Conservation (phyloP, 1,140 invertebrate genomes). For the Orchesella cincta region DNA sequence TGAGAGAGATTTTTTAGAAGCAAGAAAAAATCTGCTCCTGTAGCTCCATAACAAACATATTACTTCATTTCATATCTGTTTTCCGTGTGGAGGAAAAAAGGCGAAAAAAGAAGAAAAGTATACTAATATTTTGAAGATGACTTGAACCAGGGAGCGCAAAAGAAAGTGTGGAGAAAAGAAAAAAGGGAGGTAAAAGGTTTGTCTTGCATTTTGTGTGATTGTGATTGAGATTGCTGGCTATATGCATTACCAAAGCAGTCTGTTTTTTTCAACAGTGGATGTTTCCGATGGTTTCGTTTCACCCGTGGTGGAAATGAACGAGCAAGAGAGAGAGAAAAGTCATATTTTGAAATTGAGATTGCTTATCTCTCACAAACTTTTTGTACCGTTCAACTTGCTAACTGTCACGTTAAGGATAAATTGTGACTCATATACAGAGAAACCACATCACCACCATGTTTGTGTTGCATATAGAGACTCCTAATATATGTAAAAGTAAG, state of each 20-base stretch:
- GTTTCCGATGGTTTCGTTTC: too few relatives aligned
- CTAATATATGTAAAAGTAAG: slow-evolving; percentile 24
- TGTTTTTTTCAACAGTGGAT: too few relatives aligned
- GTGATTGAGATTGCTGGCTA: too few relatives aligned
- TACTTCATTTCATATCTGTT: slow-evolving; percentile 8
- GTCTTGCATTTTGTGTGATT: too few relatives aligned
- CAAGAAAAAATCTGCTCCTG: slow-evolving; percentile 14
- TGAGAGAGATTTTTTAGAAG: background rate
- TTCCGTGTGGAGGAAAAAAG: background rate
- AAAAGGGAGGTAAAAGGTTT: too few relatives aligned
- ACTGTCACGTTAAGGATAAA: slow-evolving; percentile 52
- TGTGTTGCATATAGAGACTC: background rate
- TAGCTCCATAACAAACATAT: slow-evolving; percentile 8
- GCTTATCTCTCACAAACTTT: slow-evolving; percentile 49
- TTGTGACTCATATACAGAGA: slow-evolving; percentile 31
- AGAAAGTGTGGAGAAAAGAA: background rate
- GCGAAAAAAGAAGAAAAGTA: slow-evolving; percentile 7
- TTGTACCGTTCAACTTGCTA: slow-evolving; percentile 50
- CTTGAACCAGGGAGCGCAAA: background rate
- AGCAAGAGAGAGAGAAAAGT: slow-evolving; percentile 35
- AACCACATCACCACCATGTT: slow-evolving; percentile 17
- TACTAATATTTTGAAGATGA: slow-evolving; percentile 20
- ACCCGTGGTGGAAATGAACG: too few relatives aligned
- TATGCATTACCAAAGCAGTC: too few relatives aligned
- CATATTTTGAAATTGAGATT: slow-evolving; percentile 52